These are phyloP conservation scores for Nothocercus julius DNA, from an alignment of 2,113 vertebrate genomes.

Conservation along the genomic window DNA sequence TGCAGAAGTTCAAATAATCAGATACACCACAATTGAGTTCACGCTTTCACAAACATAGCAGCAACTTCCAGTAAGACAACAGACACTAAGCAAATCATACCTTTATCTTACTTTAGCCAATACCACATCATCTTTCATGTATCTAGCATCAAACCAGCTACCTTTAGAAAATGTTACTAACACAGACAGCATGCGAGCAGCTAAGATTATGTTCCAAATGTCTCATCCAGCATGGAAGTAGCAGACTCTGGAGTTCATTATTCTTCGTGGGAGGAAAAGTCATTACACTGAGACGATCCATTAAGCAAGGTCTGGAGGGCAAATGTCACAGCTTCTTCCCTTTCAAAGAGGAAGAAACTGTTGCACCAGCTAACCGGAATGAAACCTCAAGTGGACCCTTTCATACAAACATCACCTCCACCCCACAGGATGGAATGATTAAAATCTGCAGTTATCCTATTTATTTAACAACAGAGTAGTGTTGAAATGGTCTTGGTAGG, in stretches of 20 bases:
- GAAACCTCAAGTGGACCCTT: background rate
- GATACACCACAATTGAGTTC: background rate
- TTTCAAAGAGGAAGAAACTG: background rate
- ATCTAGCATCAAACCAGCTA: background rate
- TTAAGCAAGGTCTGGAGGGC: background rate
- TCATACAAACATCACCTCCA: background rate
- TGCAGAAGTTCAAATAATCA: background rate
- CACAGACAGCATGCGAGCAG: background rate
- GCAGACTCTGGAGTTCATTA: background rate
- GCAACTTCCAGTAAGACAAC: background rate
- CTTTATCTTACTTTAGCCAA: background rate
- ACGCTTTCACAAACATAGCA: background rate
- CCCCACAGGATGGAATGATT: background rate
- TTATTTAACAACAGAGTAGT: background rate
- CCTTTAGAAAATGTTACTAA: background rate
- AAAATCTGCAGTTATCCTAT: background rate
- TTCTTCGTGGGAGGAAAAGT: background rate
- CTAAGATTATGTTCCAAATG: background rate
- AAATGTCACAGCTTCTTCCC: background rate
- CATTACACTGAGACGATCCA: background rate
- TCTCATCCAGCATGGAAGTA: background rate
- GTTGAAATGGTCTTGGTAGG: background rate
- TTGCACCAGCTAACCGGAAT: background rate
- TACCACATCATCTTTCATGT: background rate
- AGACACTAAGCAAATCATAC: background rate